Conservation (phyloP, 2,888 invertebrate genomes). For the Cistogaster globosa region DNA sequence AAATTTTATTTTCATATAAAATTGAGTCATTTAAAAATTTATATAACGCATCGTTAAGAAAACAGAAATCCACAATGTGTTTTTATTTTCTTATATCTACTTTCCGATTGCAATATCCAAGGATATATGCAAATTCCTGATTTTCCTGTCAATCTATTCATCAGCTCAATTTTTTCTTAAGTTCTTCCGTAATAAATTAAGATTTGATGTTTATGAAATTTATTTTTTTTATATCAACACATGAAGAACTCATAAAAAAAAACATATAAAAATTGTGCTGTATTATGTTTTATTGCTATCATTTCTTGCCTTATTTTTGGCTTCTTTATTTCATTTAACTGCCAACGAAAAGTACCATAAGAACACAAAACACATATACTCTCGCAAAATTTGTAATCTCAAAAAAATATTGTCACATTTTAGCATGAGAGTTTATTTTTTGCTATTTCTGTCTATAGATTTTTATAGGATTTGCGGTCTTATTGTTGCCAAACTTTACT, state of each 20-base stretch:
- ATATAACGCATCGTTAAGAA: too few relatives aligned
- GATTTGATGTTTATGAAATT: slow-evolving; percentile 14
- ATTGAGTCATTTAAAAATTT: too few relatives aligned
- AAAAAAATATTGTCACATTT: too few relatives aligned
- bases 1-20: too few relatives aligned
- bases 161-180: slow-evolving; percentile 6
- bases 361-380: too few relatives aligned
- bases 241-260: slow-evolving; percentile 50
- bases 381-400: too few relatives aligned
- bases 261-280: slow-evolving; percentile 19
- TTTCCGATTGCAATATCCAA: neutral
- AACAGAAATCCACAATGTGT: neutral
- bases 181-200: slow-evolving; percentile 16
- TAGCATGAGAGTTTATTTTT: too few relatives aligned
- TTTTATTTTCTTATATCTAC: neutral
- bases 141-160: neutral
- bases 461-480: too few relatives aligned
- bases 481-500: too few relatives aligned
- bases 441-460: too few relatives aligned
- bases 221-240: slow-evolving; percentile 5
- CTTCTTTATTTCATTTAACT: neutral
- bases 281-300: slow-evolving; percentile 3
- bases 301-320: neutral
- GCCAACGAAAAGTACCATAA: too few relatives aligned
- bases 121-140: neutral